Base-by-base conservation (phyloP, 1,140 invertebrate genomes). In the Drosophila virilis region DNA sequence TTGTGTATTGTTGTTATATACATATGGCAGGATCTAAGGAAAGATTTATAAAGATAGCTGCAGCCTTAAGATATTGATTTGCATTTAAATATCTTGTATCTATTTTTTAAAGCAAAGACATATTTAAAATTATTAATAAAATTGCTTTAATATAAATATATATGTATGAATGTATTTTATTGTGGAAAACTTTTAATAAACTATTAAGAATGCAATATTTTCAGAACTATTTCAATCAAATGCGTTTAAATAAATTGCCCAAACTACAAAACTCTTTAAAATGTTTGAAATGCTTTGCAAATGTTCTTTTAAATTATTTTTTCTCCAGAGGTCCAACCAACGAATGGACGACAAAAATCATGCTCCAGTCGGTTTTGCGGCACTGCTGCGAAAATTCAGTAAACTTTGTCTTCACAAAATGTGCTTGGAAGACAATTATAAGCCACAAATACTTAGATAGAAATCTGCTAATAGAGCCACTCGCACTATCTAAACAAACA, bases 381-480 rank as follows among this genome's bases (percentile, higher is more conserved):
- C 43, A 22, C 40, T 22, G 17, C 57, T 38, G 22, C 8, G 22
- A 28, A 28, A 51, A 68, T 45, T 48, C 45, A 9, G 28, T 33
- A 77, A 78, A 72, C 57, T 77, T 77, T 67, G 38, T 55, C 51
- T 61, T 13, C 57, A 48, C 70, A 68, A 66, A 76, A 76, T 67
- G 55, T 57, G 72, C 66, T 71, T 57, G 48, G n/a, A 58, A 57
- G 57, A 67, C 76, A 78, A 78, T 78, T 78, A 76, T 57, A 78
- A 76, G 73, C 67, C 73, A 55, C 58, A 68, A 74, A 58, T 61
- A 59, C 65, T 69, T 40, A 13, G 48, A 73, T 70, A 57, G 45
- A 50, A 64, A 74, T 77, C 70, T 74, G 64, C 77, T 77, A 77
- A 79, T 77, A 77, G 60, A 73, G 43, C 60, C 54, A 74, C 55